These are phyloP conservation scores for Euplagia quadripunctaria DNA, from an alignment of 2,888 invertebrate genomes.

Conservation along the genomic window DNA sequence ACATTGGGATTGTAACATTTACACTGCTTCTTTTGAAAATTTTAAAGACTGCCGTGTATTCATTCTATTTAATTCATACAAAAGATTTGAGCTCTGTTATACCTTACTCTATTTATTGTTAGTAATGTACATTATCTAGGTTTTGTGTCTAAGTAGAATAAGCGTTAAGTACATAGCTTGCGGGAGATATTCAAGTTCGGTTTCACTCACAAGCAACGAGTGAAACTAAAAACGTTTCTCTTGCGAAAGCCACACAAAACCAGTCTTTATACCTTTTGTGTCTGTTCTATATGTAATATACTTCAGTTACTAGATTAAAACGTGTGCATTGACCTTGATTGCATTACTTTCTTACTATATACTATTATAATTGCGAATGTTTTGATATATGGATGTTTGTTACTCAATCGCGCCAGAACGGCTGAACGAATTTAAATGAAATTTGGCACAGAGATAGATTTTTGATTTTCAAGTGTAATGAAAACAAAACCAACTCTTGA, in stretches of 20 bases:
- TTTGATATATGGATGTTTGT: too few species aligned
- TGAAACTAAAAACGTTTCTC: constrained; percentile 81
- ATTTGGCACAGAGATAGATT: too few species aligned
- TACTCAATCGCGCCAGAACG: too few species aligned
- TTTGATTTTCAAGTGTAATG: neutral
- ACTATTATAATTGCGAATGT: too few species aligned
- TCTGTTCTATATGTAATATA: constrained; percentile 13
- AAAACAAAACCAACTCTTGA: neutral
- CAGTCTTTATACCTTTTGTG: constrained; percentile 59
- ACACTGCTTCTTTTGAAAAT: constrained; percentile 45
- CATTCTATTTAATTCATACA: constrained; percentile 31
- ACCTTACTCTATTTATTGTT: constrained; percentile 13
- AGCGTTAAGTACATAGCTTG: constrained; percentile 18
- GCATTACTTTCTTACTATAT: neutral
- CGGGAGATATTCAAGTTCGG: constrained; percentile 58
- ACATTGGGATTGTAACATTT: constrained; percentile 48
- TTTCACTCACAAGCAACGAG: constrained; percentile 73
- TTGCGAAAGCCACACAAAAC: constrained; percentile 77
- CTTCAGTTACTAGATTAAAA: constrained; percentile 11
- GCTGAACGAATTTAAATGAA: too few species aligned
- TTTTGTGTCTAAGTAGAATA: constrained; percentile 7
- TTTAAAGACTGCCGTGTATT: constrained; percentile 30
- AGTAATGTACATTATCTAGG: neutral
- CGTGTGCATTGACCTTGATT: neutral
- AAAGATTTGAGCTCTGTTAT: constrained; percentile 5